phyloP scores from a whole-genome alignment of 1,140 invertebrate species.

The Propsilocerus akamusi region DNA sequence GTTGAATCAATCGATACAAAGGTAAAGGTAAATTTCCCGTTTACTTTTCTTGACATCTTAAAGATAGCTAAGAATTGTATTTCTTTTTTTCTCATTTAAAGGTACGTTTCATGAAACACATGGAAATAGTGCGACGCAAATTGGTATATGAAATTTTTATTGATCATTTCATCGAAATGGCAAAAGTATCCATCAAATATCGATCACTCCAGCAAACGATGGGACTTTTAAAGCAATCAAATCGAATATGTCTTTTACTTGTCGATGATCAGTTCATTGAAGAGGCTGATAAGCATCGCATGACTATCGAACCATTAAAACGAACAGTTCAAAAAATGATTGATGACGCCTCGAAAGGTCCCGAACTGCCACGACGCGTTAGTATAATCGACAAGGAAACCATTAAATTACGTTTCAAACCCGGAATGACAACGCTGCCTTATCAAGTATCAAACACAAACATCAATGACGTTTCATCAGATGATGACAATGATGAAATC shows the following conservation, averaged over 20 bases:
- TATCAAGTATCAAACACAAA: neutral
- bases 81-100: constrained; percentile 13
- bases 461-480: neutral
- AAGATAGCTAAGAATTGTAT: neutral
- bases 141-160: constrained; percentile 46
- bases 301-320: constrained; percentile 27
- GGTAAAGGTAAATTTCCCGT: constrained; percentile 15
- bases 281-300: constrained; percentile 27
- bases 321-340: neutral
- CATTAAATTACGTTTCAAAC: neutral
- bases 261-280: constrained; percentile 31
- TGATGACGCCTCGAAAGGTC: neutral
- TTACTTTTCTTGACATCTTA: constrained; percentile 4
- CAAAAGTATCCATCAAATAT: constrained; percentile 35
- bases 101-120: constrained; percentile 24
- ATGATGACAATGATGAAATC: neutral
- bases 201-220: constrained; percentile 33
- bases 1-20: constrained; percentile 19
- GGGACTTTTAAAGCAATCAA: constrained; percentile 46
- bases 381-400: constrained; percentile 5
- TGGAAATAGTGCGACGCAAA: constrained; percentile 30
- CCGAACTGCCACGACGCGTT: constrained; percentile 7
- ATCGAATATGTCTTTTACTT: constrained; percentile 40
- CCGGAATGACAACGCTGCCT: neutral
- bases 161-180: constrained; percentile 45